phyloP scores from a whole-genome alignment of 1,140 invertebrate genomes.

The Apis florea region DNA sequence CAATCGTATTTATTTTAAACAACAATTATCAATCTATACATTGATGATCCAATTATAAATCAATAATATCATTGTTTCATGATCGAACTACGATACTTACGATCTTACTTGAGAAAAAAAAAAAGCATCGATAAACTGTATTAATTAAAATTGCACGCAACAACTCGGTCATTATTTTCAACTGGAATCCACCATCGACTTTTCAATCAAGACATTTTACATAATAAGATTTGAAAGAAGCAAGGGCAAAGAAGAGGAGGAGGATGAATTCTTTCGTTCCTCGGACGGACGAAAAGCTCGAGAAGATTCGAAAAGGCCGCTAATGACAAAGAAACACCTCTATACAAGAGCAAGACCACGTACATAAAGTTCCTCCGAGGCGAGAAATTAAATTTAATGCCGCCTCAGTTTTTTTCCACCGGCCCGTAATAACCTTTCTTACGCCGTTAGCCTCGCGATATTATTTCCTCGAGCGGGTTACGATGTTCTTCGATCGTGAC shows the following conservation, averaged over 20 bases:
- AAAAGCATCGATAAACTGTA: too few species aligned
- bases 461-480: constrained; percentile 62
- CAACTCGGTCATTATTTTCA: not conserved
- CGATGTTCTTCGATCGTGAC: constrained; percentile 64
- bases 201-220: not conserved
- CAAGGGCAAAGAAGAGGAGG: not conserved
- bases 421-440: constrained; percentile 61
- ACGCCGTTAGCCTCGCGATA: constrained; percentile 49
- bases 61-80: too few species aligned
- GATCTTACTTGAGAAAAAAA: too few species aligned
- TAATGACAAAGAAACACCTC: constrained; percentile 3
- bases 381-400: constrained; percentile 65
- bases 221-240: not conserved
- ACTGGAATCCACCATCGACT: not conserved
- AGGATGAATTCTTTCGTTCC: not conserved
- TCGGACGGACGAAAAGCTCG: too few species aligned
- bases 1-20: too few species aligned
- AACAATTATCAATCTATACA: too few species aligned
- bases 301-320: not conserved
- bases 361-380: constrained; percentile 41
- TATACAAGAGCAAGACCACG: not conserved
- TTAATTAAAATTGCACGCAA: not conserved
- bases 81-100: too few species aligned
- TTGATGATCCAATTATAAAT: too few species aligned
- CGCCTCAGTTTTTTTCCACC: constrained; percentile 28